phyloP scores from a whole-genome alignment of 2,888 invertebrate genomes.

The Augiades crinisus region DNA sequence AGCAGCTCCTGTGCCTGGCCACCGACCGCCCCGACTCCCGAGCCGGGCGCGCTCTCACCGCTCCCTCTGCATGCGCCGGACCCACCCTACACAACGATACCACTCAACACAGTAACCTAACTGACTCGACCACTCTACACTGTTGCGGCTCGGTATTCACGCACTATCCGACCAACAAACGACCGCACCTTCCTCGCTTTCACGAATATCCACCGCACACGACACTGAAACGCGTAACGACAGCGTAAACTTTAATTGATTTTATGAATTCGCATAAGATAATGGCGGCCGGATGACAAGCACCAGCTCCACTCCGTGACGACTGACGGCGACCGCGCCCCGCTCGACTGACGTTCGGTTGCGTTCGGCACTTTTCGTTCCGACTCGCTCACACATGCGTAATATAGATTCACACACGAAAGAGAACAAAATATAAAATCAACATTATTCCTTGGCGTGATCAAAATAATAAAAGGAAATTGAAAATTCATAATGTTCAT shows the following conservation, averaged over 20 bases:
- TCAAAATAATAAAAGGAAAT: conserved; percentile 11
- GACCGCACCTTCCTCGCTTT: conserved; percentile 43
- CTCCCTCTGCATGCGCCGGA: conserved; percentile 77
- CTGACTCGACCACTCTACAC: conserved; percentile 49
- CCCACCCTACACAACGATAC: conserved; percentile 71
- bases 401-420: conserved; percentile 56
- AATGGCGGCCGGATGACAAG: conserved; percentile 83
- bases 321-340: conserved; percentile 83
- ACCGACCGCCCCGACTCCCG: conserved; percentile 78
- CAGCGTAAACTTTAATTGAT: conserved; percentile 72
- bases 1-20: conserved; percentile 74
- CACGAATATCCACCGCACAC: conserved; percentile 48
- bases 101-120: conserved; percentile 54
- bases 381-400: conserved; percentile 78
- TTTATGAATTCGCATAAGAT: conserved; percentile 80
- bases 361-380: conserved; percentile 72
- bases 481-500: neutral
- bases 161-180: conserved; percentile 35
- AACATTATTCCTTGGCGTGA: conserved; percentile 42
- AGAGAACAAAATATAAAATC: conserved; percentile 51
- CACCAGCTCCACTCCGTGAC: conserved; percentile 81
- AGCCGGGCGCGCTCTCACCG: conserved; percentile 83
- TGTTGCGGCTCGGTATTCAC: conserved; percentile 39
- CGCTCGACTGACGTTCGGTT: conserved; percentile 80
- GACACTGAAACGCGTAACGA: conserved; percentile 62